phyloP scores from a whole-genome alignment of 2,888 invertebrate species.

The Erebia aethiops region DNA sequence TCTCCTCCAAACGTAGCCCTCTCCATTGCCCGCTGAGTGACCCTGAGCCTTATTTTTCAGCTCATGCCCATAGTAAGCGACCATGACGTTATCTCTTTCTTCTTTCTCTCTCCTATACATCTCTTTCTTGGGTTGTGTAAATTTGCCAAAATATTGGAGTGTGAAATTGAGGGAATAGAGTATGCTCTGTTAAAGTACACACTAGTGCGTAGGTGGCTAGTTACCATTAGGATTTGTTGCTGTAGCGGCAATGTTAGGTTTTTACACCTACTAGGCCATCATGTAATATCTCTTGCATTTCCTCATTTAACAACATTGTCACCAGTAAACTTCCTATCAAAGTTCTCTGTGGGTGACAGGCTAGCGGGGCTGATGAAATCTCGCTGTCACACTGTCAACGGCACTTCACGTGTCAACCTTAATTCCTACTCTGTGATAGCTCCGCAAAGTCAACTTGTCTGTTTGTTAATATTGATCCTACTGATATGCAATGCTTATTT shows the following conservation, averaged over 20 bases:
- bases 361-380: not conserved
- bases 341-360: slow-evolving; percentile 6
- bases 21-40: too few relatives aligned
- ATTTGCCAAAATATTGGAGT: too few relatives aligned
- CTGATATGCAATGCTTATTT: not conserved
- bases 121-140: too few relatives aligned
- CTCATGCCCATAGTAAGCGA: too few relatives aligned
- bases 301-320: not conserved
- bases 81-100: too few relatives aligned
- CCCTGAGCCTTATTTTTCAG: too few relatives aligned
- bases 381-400: not conserved
- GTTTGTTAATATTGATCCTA: not conserved
- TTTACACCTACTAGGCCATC: not conserved
- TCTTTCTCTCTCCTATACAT: too few relatives aligned
- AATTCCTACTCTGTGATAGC: slow-evolving; percentile 3
- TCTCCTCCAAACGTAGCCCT: too few relatives aligned
- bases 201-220: too few relatives aligned
- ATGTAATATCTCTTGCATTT: not conserved
- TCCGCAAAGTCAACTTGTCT: not conserved
- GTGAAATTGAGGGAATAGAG: too few relatives aligned
- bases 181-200: too few relatives aligned
- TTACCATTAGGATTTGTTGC: too few relatives aligned
- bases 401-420: slow-evolving; percentile 5
- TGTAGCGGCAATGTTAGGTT: not conserved
- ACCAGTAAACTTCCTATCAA: not conserved